These are phyloP conservation scores for Apteryx mantelli DNA, from an alignment of 2,113 vertebrate species.

Conservation along the genomic window DNA sequence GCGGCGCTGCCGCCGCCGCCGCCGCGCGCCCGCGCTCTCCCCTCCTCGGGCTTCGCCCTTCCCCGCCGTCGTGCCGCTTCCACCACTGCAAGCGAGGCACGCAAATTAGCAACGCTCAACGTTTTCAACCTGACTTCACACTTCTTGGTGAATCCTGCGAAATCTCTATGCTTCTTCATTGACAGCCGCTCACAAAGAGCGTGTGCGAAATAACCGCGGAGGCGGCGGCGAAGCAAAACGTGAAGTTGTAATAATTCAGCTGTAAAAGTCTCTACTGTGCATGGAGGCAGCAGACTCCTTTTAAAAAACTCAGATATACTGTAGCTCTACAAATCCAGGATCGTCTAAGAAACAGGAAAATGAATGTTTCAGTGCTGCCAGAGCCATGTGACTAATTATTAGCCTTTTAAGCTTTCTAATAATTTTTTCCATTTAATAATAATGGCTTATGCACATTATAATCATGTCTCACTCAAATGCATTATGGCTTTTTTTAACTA, in stretches of 20 bases:
- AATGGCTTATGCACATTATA: conserved; percentile 37
- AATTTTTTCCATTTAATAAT: conserved; percentile 57
- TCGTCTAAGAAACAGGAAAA: conserved; percentile 19
- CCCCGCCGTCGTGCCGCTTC: neutral
- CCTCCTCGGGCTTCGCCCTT: rapidly evolving
- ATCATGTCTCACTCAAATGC: conserved; percentile 26
- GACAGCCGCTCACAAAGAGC: neutral
- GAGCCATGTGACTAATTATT: conserved; percentile 58
- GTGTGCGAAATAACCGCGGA: conserved; percentile 18
- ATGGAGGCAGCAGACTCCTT: neutral
- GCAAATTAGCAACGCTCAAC: neutral
- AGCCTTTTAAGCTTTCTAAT: conserved; percentile 43
- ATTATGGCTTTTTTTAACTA: neutral
- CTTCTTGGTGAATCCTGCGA: neutral
- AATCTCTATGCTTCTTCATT: neutral
- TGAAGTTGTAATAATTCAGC: neutral
- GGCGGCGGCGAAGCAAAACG: neutral
- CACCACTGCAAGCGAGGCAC: neutral
- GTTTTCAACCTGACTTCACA: neutral
- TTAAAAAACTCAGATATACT: neutral
- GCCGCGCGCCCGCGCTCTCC: too few relatives aligned
- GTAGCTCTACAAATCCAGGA: neutral
- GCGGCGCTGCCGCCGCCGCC: too few relatives aligned
- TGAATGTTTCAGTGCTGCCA: conserved; percentile 2
- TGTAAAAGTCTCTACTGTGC: neutral